Evolutionary conservation across 2,888 invertebrate genomes (phyloP).

Genomic region (Andrena dorsata): DNA sequence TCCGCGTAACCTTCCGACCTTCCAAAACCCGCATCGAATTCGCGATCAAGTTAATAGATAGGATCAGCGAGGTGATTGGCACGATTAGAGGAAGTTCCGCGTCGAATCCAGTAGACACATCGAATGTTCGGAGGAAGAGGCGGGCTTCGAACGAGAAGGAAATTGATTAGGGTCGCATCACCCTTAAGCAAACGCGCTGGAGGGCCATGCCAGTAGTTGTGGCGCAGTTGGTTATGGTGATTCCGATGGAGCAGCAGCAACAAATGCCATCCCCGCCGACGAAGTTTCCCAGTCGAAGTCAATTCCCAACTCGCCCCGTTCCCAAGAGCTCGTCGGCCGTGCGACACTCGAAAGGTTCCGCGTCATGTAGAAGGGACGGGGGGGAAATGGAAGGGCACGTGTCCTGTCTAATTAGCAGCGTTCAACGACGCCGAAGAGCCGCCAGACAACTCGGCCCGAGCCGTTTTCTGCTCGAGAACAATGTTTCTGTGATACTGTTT

Average conservation of each 20-base stretch:
- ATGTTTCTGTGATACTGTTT: background rate
- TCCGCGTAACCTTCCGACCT: background rate
- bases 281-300: conserved; percentile 64
- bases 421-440: background rate
- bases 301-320: conserved; percentile 43
- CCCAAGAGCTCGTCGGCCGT: background rate
- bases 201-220: conserved; percentile 41
- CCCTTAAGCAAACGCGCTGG: conserved; percentile 63
- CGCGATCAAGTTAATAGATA: conserved; percentile 33
- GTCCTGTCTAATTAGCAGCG: conserved; percentile 9
- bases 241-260: conserved; percentile 54
- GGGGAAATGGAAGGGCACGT: background rate
- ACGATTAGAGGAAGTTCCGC: conserved; percentile 51
- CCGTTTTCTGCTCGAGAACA: conserved; percentile 6
- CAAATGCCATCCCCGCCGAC: conserved; percentile 68
- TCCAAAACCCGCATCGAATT: background rate
- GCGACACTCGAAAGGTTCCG: background rate
- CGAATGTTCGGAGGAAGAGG: conserved; percentile 15
- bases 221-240: conserved; percentile 31
- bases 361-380: background rate
- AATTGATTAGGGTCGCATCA: conserved; percentile 70
- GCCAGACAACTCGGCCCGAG: background rate
- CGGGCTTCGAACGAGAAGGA: conserved; percentile 55
- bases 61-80: conserved; percentile 26
- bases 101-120: conserved; percentile 43